These are phyloP conservation scores for Glareola pratincola DNA, from an alignment of 2,113 vertebrate genomes.

Conservation along the genomic window DNA sequence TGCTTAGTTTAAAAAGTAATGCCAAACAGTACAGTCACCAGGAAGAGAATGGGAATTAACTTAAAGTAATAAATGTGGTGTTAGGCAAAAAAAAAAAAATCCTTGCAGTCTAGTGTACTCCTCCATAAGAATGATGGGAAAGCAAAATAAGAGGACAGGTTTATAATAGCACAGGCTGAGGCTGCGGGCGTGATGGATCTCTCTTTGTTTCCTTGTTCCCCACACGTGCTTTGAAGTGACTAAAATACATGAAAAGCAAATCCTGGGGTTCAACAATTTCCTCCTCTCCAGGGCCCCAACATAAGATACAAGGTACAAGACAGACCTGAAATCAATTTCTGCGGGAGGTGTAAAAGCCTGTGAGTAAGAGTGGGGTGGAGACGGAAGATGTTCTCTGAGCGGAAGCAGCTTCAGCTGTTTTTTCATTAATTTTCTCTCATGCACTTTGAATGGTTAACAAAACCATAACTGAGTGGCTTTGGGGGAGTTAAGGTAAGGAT, in stretches of 20 bases:
- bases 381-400: background rate
- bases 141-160: background rate
- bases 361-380: background rate
- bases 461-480: background rate
- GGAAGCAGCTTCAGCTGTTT: background rate
- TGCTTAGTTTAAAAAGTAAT: background rate
- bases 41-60: background rate
- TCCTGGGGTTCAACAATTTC: background rate
- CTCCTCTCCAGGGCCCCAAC: background rate
- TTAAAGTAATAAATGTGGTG: background rate
- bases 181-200: background rate
- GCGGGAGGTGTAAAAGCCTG: rapidly evolving
- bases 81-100: background rate
- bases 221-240: background rate
- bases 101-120: background rate
- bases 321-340: background rate
- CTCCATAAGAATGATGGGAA: background rate
- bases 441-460: background rate
- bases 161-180: background rate
- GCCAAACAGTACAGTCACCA: background rate
- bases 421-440: background rate
- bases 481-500: background rate
- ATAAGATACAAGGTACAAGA: background rate
- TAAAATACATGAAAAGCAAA: background rate
- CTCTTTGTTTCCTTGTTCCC: background rate